These are phyloP conservation scores for Lepidonotus clava DNA, from an alignment of 2,888 invertebrate species.

Conservation along the genomic window DNA sequence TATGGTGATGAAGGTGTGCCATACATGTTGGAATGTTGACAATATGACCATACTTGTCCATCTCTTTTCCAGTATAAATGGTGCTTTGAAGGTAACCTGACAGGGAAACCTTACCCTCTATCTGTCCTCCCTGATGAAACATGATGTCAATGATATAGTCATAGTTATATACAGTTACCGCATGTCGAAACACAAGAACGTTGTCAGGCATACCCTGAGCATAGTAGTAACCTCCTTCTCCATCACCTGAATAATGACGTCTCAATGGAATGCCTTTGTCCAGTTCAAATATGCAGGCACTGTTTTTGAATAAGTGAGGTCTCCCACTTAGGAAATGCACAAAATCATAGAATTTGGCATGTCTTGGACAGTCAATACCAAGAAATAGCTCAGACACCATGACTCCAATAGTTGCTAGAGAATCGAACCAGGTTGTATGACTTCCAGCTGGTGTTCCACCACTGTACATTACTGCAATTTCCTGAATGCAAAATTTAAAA, in stretches of 20 bases:
- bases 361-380: not conserved
- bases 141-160: not conserved
- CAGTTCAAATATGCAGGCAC: not conserved
- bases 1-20: not conserved
- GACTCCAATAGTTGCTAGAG: not conserved
- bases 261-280: not conserved
- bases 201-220: not conserved
- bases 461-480: not conserved
- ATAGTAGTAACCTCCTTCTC: not conserved
- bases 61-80: not conserved
- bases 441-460: not conserved
- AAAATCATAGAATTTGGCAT: not conserved
- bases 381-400: not conserved
- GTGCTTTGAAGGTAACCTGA: not conserved
- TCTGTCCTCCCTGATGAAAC: not conserved
- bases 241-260: not conserved
- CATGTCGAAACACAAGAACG: not conserved
- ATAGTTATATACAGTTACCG: not conserved
- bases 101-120: not conserved
- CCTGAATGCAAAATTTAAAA: too few relatives aligned
- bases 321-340: not conserved
- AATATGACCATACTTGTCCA: not conserved
- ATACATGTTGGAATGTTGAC: not conserved
- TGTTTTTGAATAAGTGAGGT: not conserved
- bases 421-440: not conserved